Base-by-base conservation (phyloP, 2,797 vertebrate species). In the Coendou prehensilis region DNA sequence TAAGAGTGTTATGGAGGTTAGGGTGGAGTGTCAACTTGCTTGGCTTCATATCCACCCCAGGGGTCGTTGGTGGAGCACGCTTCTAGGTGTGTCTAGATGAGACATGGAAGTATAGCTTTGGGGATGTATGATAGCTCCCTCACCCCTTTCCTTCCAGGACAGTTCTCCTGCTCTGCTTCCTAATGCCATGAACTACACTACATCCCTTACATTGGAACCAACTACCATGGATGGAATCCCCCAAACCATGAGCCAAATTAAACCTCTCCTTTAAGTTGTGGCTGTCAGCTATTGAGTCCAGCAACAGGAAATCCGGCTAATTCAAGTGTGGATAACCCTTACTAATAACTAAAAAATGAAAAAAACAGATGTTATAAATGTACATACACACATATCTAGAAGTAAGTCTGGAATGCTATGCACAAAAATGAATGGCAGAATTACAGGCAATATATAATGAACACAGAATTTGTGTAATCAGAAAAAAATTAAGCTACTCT, bases 401-500 rank as follows among this genome's bases (percentile, higher is more conserved):
- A 89, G 64, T 88, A 93, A 91, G 20, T 37, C 59, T 67, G 17
- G 37, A 90, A 92, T 83, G 9, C 45, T 52, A 79, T 37, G 81
- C 6, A 82, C 75, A 86, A 97, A 97, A 89, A 85, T 54, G 45
- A n/a, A 9, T 78, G 23, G 41, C 61, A 18, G 37, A 37, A 94
- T 81, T 85, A 80, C 3, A 79, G 11, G 33, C 63, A 45, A 61
- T 73, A 83, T 28, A 80, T 87, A 92, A 97, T 45, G 37, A 96
- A 90, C 14, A 61, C 5, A 87, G 41, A 93, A 89, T 50, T 92
- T 64, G n/a, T 41, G 87, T 81, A 89, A 96, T 73, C 45, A 83
- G 61, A 93, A 91, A 86, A 95, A 87, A 76, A 94, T 63, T 45
- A 96, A 92, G 22, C 67, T 76, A 76, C 71, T 94, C 37, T 91